phyloP scores from a whole-genome alignment of 2,797 vertebrate genomes.

The Leptodactylus fallax region DNA sequence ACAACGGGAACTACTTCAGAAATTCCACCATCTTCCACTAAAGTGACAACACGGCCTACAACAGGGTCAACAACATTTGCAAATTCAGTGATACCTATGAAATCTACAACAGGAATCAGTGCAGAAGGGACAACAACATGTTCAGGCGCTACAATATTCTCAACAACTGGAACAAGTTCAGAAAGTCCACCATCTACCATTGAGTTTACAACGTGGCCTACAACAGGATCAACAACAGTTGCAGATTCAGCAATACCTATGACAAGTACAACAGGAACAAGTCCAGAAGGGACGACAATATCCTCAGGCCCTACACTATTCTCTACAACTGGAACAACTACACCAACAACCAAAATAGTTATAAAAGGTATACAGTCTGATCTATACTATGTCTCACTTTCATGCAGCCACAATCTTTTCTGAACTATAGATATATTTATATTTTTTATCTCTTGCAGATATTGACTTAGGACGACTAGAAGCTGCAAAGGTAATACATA shows the following conservation, averaged over 20 bases:
- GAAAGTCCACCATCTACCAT: no score
- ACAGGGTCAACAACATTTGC: neutral
- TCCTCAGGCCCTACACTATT: neutral
- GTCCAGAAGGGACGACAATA: neutral
- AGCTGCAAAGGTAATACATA: slow-evolving; percentile 15
- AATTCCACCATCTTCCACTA: neutral
- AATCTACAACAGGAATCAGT: neutral
- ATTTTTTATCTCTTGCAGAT: neutral
- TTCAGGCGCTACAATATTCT: neutral
- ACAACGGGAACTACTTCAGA: neutral
- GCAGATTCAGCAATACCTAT: neutral
- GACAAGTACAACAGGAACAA: neutral
- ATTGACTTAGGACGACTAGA: slow-evolving; percentile 30
- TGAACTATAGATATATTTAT: neutral
- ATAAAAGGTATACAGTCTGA: neutral
- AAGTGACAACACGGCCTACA: no score
- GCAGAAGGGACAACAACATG: neutral
- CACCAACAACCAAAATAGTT: neutral
- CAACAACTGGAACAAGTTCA: no score
- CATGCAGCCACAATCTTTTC: neutral
- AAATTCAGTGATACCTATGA: neutral
- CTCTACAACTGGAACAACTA: neutral
- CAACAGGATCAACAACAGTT: no score
- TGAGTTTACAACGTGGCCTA: no score
- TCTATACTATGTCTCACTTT: neutral